A percentile compares a stretch with the other conserved stretches of the same genome.
Evolutionary conservation across 2,888 invertebrate species (phyloP).

Genomic region (Glyphotaelius pellucidus): DNA sequence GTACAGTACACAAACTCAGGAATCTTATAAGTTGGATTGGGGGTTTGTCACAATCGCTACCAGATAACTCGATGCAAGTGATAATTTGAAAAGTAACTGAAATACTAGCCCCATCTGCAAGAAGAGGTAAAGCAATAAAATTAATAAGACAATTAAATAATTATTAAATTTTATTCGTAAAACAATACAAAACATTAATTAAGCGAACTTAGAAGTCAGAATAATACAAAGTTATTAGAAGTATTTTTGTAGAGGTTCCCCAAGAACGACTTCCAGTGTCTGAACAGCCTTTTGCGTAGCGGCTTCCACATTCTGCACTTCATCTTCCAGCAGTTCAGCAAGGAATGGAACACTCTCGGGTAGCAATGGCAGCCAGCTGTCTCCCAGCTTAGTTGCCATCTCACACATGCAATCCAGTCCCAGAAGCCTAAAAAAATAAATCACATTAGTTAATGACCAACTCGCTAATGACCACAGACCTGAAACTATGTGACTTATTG

Average conservation of each 20-base stretch:
- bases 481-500: too few species aligned
- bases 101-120: neutral
- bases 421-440: slow-evolving; percentile 76
- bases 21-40: too few species aligned
- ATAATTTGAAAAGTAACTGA: too few species aligned
- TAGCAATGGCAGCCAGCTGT: slow-evolving; percentile 91
- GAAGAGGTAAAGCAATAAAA: neutral
- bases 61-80: too few species aligned
- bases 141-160: neutral
- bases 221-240: slow-evolving; percentile 75
- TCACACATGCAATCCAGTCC: slow-evolving; percentile 86
- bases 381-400: slow-evolving; percentile 89
- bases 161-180: neutral
- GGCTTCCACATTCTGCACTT: slow-evolving; percentile 88
- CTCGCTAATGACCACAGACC: neutral
- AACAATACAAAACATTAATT: neutral
- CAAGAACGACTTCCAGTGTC: slow-evolving; percentile 90
- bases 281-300: slow-evolving; percentile 88
- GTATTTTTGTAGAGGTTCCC: slow-evolving; percentile 94
- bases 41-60: too few species aligned
- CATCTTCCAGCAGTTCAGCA: slow-evolving; percentile 94
- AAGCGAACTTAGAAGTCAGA: neutral
- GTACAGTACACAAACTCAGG: too few species aligned
- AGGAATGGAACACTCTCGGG: slow-evolving; percentile 97
- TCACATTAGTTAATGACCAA: neutral